phyloP scores from a whole-genome alignment of 2,888 invertebrate species.

The Lomographa bimaculata region DNA sequence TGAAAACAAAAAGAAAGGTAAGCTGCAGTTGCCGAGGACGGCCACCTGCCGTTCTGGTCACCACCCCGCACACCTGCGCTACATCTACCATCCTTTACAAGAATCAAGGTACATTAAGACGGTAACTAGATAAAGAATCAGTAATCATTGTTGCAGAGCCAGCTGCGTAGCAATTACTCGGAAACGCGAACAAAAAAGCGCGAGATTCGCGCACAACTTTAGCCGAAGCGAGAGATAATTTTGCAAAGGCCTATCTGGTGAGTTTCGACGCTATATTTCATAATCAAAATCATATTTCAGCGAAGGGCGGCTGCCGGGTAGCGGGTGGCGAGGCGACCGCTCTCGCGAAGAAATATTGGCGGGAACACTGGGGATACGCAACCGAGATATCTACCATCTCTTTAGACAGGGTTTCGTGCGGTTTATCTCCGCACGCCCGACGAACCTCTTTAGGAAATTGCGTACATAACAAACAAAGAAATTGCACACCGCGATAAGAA shows the following conservation, averaged over 20 bases:
- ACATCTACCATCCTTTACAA: conserved; percentile 18
- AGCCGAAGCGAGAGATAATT: conserved; percentile 44
- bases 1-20: conserved; percentile 44
- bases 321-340: conserved; percentile 44
- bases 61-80: conserved; percentile 35
- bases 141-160: conserved; percentile 11
- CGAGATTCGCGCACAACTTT: conserved; percentile 45
- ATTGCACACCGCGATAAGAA: conserved; percentile 69
- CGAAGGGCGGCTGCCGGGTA: conserved; percentile 38
- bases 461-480: conserved; percentile 76
- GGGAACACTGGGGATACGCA: conserved; percentile 38
- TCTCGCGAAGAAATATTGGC: conserved; percentile 51
- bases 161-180: conserved; percentile 8
- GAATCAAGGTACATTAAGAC: conserved; percentile 13
- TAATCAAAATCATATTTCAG: conserved; percentile 65
- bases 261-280: conserved; percentile 58
- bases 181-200: conserved; percentile 14
- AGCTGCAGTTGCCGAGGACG: conserved; percentile 22
- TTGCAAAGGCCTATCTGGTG: conserved; percentile 43
- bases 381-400: conserved; percentile 66
- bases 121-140: conserved; percentile 10
- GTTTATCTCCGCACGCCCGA: conserved; percentile 58
- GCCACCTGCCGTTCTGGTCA: conserved; percentile 53
- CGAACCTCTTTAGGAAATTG: conserved; percentile 70
- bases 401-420: conserved; percentile 52